Conservation (phyloP, 2,888 invertebrate genomes). For the Anoplius nigerrimus region DNA sequence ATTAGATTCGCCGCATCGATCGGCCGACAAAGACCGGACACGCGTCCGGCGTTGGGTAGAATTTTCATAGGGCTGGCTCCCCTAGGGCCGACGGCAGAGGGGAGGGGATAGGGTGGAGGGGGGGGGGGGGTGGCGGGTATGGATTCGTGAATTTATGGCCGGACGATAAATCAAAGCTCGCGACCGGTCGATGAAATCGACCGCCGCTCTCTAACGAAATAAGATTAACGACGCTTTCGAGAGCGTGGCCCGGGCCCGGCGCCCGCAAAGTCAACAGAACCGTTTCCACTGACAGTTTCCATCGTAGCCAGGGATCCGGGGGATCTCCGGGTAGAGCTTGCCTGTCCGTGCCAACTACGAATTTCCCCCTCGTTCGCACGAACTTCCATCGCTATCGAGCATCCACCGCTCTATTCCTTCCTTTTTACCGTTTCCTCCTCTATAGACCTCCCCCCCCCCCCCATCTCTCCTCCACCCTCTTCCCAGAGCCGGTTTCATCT, state of each 20-base stretch:
- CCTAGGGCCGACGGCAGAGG: not conserved
- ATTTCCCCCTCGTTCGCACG: slow-evolving; percentile 1
- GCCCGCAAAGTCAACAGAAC: slow-evolving; percentile 40
- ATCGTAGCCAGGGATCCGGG: slow-evolving; percentile 24
- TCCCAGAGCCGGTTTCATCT: not conserved
- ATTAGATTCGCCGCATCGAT: slow-evolving; percentile 3
- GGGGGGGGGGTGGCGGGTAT: too few species aligned
- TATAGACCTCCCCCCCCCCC: not conserved
- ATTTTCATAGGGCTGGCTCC: too few species aligned
- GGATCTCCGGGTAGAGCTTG: slow-evolving; percentile 23
- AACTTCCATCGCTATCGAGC: slow-evolving; percentile 28
- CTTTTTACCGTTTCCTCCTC: slow-evolving; percentile 1
- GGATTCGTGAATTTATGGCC: slow-evolving; percentile 2
- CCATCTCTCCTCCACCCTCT: not conserved
- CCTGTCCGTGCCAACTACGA: slow-evolving; percentile 21
- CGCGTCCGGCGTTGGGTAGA: too few species aligned
- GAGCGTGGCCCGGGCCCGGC: slow-evolving; percentile 12
- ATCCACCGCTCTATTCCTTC: not conserved
- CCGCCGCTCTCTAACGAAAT: slow-evolving; percentile 35
- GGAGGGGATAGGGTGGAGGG: not conserved
- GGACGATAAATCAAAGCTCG: slow-evolving; percentile 44
- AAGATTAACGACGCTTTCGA: slow-evolving; percentile 45
- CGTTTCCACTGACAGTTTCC: slow-evolving; percentile 38
- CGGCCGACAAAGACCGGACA: not conserved
- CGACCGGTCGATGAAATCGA: slow-evolving; percentile 36